Conservation (phyloP, 2,113 vertebrate genomes). For the Syrrhaptes paradoxus region DNA sequence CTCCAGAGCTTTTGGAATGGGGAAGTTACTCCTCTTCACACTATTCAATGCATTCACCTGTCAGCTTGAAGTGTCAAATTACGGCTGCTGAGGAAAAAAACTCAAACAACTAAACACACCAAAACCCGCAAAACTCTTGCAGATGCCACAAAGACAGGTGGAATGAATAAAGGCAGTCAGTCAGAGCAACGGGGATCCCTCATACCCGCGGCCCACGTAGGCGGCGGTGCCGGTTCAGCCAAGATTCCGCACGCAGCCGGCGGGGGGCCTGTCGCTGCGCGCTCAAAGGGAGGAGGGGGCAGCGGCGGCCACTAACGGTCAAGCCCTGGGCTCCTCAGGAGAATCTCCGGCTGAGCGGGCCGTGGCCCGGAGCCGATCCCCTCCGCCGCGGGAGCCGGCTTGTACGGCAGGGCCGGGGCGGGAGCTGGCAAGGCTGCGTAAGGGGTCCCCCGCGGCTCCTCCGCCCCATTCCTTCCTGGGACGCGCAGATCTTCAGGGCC, state of each 20-base stretch:
- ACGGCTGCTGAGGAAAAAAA: neutral
- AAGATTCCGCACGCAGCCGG: neutral
- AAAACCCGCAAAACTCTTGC: neutral
- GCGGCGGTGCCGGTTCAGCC: neutral
- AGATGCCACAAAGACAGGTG: neutral
- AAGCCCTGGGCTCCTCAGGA: neutral
- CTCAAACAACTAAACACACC: no score
- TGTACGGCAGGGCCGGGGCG: neutral
- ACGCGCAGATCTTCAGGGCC: no score
- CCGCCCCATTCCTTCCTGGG: fast-evolving
- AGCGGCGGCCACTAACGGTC: no score
- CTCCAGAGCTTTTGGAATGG: neutral
- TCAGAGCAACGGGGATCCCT: fast-evolving
- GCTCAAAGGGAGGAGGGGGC: neutral
- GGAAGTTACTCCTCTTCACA: neutral
- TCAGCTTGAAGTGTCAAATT: neutral
- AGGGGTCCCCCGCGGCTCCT: neutral
- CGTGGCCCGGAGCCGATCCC: fast-evolving
- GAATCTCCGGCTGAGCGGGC: neutral
- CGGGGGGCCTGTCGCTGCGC: neutral
- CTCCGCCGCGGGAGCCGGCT: neutral
- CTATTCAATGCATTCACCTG: neutral
- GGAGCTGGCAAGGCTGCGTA: no score
- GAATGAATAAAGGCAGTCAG: neutral
- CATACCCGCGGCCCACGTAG: fast-evolving